Conservation (phyloP, 2,797 vertebrate genomes). For the Cuculus canorus region DNA sequence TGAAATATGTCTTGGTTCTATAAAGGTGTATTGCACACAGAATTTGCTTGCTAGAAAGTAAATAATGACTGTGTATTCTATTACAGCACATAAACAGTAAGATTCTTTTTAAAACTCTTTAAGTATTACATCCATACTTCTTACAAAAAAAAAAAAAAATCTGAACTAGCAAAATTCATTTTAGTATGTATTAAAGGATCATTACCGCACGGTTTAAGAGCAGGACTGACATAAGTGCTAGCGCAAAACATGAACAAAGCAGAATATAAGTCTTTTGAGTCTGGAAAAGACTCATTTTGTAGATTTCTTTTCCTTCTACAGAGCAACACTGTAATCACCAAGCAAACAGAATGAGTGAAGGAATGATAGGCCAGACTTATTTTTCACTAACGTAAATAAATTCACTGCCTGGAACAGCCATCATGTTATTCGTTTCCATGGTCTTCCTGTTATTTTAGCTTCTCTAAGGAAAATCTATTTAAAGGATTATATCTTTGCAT, state of each 20-base stretch:
- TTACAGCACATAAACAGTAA: background rate
- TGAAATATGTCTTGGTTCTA: background rate
- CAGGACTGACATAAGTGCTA: slow-evolving; percentile 36
- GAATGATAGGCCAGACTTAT: slow-evolving; percentile 1
- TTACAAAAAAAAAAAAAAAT: background rate
- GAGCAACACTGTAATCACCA: slow-evolving; percentile 45
- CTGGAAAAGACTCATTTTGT: background rate
- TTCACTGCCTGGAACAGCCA: background rate
- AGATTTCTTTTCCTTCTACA: background rate
- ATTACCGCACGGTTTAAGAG: background rate
- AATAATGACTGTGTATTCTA: background rate
- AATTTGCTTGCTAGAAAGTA: background rate
- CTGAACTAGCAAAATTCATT: background rate
- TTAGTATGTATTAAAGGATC: background rate
- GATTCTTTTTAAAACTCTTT: background rate
- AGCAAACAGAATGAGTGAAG: slow-evolving; percentile 26
- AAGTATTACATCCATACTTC: background rate
- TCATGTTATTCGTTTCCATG: background rate
- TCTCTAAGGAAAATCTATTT: background rate
- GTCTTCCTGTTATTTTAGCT: slow-evolving; percentile 38
- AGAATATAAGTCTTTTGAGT: slow-evolving; percentile 42
- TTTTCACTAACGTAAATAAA: slow-evolving; percentile 29
- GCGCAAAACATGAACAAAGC: slow-evolving; percentile 32
- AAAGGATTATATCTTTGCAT: background rate
- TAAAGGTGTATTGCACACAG: background rate